phyloP scores from a whole-genome alignment of 2,797 vertebrate genomes.

The Sebastes iracundus region DNA sequence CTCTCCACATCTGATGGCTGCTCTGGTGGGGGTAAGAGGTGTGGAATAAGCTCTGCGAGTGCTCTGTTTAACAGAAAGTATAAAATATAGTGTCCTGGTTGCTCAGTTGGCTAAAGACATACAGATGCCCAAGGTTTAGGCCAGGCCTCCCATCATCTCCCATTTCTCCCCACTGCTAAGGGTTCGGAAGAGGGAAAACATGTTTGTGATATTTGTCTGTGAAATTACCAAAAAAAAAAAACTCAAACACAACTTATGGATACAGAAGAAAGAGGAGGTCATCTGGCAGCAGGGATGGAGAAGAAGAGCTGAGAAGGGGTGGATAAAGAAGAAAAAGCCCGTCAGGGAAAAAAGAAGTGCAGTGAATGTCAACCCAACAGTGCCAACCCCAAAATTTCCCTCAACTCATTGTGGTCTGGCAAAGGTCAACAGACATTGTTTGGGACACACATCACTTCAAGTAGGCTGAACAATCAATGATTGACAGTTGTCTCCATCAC shows the following conservation, averaged over 20 bases:
- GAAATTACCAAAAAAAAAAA: not conserved
- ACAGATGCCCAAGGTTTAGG: too few relatives aligned
- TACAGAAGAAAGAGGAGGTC: not conserved
- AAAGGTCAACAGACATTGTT: not conserved
- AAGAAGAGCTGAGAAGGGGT: not conserved
- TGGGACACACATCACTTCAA: not conserved
- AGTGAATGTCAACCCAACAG: not conserved
- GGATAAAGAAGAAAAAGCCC: not conserved
- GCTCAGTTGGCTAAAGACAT: too few relatives aligned
- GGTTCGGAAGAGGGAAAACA: too few relatives aligned
- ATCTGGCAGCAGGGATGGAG: not conserved
- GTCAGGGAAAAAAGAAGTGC: not conserved
- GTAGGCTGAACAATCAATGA: not conserved
- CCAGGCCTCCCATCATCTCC: too few relatives aligned
- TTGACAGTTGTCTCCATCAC: too few relatives aligned
- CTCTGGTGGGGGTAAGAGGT: not conserved
- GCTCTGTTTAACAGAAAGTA: not conserved
- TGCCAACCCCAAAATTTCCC: too few relatives aligned
- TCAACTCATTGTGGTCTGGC: not conserved
- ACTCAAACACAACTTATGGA: not conserved
- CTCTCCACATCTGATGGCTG: conserved; percentile 22
- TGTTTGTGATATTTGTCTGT: too few relatives aligned
- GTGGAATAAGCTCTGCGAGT: not conserved
- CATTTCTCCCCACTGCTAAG: too few relatives aligned
- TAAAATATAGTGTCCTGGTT: too few relatives aligned